These are phyloP conservation scores for Dendrophyllia cribrosa DNA, from an alignment of 64 coral and sea anemone species.

Conservation along the genomic window DNA sequence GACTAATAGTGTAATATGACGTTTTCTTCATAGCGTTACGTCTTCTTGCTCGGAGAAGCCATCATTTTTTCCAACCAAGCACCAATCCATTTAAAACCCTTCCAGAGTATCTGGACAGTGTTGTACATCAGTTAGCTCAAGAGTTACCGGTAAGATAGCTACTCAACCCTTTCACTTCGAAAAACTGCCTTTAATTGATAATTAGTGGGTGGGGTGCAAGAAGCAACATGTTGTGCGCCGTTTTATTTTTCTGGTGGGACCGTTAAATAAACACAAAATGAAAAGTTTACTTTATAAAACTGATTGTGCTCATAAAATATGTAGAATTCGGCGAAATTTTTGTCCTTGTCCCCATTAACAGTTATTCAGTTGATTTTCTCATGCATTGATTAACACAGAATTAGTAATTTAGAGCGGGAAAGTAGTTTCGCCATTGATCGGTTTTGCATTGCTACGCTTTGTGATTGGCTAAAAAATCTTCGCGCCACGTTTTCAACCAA, in stretches of 20 bases:
- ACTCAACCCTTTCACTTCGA: background rate
- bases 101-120: constrained; percentile 93
- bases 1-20: no score
- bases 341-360: no score
- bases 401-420: no score
- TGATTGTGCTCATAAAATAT: no score
- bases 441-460: no score
- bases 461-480: background rate
- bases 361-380: no score
- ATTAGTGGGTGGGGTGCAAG: background rate
- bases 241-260: no score
- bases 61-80: constrained; percentile 98
- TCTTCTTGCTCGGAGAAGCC: constrained; percentile 93
- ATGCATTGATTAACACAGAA: no score
- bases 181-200: background rate
- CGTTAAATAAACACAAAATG: no score
- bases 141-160: constrained; percentile 74
- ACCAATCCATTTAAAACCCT: constrained; percentile 94
- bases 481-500: background rate
- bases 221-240: background rate
- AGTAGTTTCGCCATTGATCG: no score
- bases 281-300: no score
- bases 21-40: constrained; percentile 72
- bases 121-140: constrained; percentile 84
- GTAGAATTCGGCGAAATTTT: no score